Evolutionary conservation across 2,113 vertebrate genomes (phyloP).

Genomic region (Macrotus californicus): DNA sequence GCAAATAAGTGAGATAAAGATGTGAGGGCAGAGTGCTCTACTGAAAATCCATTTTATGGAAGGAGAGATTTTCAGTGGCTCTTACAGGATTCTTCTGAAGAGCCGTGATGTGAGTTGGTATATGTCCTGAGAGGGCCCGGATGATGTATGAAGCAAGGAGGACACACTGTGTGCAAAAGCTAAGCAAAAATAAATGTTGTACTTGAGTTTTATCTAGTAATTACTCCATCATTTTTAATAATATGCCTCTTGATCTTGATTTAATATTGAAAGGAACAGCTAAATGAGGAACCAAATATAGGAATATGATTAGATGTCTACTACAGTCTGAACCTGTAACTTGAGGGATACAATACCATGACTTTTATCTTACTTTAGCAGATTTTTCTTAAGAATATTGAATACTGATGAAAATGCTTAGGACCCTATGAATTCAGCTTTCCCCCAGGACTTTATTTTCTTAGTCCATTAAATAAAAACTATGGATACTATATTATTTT

Average conservation of each 20-base stretch:
- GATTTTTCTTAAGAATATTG: not conserved
- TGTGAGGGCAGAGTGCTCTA: not conserved
- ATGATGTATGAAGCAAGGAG: not conserved
- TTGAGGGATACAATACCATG: not conserved
- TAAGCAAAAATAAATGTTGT: not conserved
- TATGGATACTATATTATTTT: not conserved
- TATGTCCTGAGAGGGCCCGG: not conserved
- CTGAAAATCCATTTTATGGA: not conserved
- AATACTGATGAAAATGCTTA: not conserved
- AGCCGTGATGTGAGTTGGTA: not conserved
- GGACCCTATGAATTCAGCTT: not conserved
- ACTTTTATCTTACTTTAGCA: not conserved
- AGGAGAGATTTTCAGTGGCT: not conserved
- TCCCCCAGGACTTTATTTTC: not conserved
- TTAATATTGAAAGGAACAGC: not conserved
- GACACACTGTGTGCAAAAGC: not conserved
- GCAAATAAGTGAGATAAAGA: not conserved
- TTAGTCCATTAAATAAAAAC: slow-evolving; percentile 5
- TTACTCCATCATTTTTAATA: not conserved
- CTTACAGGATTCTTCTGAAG: not conserved
- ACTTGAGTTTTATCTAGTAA: not conserved
- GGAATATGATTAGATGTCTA: not conserved
- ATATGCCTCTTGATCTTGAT: not conserved
- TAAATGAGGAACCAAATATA: not conserved
- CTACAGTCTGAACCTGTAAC: not conserved